Evolutionary conservation across 2,113 vertebrate species (phyloP).

Genomic region (Lethenteron reissneri): DNA sequence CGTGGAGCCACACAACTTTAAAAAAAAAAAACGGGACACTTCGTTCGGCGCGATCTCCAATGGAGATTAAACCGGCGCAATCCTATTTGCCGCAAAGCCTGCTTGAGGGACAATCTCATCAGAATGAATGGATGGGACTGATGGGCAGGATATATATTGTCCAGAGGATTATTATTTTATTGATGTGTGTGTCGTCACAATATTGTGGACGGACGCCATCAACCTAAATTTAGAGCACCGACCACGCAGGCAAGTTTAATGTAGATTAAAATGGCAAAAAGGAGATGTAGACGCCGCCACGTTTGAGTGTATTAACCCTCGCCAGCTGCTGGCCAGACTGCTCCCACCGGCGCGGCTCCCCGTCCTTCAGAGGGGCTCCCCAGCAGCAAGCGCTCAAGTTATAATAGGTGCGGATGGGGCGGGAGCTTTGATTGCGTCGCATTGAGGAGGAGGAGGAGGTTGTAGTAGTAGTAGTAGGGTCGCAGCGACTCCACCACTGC

Average conservation of each 20-base stretch:
- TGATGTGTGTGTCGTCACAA: background rate
- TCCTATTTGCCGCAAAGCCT: conserved; percentile 1
- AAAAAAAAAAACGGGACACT: too few species aligned
- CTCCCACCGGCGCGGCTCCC: background rate
- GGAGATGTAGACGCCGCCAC: background rate
- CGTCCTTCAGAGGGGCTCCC: background rate
- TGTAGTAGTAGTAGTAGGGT: background rate
- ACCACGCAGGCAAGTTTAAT: background rate
- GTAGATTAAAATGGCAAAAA: background rate
- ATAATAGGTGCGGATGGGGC: background rate
- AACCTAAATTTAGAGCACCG: background rate
- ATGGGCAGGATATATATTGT: background rate
- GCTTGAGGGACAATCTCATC: conserved; percentile 5
- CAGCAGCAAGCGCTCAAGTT: background rate
- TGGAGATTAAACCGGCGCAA: background rate
- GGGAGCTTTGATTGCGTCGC: too few species aligned
- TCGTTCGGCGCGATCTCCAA: too few species aligned
- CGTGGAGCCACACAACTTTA: background rate
- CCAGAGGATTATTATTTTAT: background rate
- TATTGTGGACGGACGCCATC: background rate
- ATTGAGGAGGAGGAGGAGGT: too few species aligned
- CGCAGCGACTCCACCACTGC: background rate
- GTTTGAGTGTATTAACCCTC: background rate
- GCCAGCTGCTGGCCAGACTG: background rate
- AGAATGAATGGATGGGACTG: conserved; percentile 3